Percentiles rank a stretch among this genome's conserved stretches.
Evolutionary conservation across 2,113 vertebrate species (phyloP).

Genomic region (Pterocles gutturalis): DNA sequence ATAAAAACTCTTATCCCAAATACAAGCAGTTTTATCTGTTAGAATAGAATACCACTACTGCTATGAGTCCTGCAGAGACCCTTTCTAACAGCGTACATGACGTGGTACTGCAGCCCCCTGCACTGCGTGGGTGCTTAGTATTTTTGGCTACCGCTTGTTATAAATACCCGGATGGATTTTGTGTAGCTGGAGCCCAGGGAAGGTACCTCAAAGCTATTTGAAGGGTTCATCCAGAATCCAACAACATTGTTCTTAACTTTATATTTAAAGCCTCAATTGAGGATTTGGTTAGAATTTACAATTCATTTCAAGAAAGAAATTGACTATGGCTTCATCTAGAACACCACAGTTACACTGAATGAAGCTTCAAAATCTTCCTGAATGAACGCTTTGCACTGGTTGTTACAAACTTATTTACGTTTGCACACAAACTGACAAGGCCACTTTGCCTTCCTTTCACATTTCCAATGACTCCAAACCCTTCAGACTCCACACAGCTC

Average conservation of each 20-base stretch:
- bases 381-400: background rate
- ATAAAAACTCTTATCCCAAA: background rate
- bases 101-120: background rate
- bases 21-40: background rate
- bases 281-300: background rate
- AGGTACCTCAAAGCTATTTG: background rate
- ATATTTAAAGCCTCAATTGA: background rate
- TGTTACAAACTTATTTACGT: background rate
- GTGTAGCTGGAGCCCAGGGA: background rate
- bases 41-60: background rate
- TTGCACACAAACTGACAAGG: background rate
- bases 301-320: background rate
- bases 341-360: background rate
- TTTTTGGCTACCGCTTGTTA: background rate
- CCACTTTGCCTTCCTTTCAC: background rate
- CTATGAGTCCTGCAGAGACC: background rate
- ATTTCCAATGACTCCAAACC: background rate
- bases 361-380: background rate
- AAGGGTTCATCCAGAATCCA: background rate
- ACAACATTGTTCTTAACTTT: background rate
- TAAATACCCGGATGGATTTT: rapidly evolving
- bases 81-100: background rate
- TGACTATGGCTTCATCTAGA: background rate
- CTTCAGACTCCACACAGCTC: background rate
- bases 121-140: background rate